Evolutionary conservation across 2,113 vertebrate genomes (phyloP).

Genomic region (human): DNA sequence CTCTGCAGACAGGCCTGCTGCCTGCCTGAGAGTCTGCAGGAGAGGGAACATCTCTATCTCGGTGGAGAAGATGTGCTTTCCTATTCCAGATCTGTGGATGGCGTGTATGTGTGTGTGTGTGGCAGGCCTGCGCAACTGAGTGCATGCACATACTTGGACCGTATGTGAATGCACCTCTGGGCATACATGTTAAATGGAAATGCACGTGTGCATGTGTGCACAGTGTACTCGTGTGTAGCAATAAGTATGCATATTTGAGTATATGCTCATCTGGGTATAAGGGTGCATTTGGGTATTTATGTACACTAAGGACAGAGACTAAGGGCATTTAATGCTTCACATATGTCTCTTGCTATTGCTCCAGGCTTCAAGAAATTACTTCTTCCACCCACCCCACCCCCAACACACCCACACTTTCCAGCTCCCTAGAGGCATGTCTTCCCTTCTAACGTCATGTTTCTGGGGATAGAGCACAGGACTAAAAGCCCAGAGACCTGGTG

Average conservation of each 20-base stretch:
- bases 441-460: neutral
- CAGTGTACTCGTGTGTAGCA: rapidly evolving
- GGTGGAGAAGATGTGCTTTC: neutral
- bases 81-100: neutral
- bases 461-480: neutral
- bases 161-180: neutral
- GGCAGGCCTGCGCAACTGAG: no score
- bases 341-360: neutral
- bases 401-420: neutral
- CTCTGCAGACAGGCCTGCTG: neutral
- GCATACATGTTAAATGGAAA: neutral
- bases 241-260: rapidly evolving
- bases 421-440: neutral
- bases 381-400: neutral
- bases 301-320: neutral
- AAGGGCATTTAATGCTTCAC: neutral
- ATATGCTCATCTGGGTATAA: neutral
- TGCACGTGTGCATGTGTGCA: neutral
- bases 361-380: neutral
- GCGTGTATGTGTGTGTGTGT: rapidly evolving
- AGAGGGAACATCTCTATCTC: neutral
- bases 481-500: neutral
- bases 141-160: neutral
- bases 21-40: neutral
- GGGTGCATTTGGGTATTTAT: neutral